A percentile compares a stretch with the other conserved stretches of the same genome.
phyloP scores from a whole-genome alignment of 2,113 vertebrate genomes.

The Echinops telfairi region DNA sequence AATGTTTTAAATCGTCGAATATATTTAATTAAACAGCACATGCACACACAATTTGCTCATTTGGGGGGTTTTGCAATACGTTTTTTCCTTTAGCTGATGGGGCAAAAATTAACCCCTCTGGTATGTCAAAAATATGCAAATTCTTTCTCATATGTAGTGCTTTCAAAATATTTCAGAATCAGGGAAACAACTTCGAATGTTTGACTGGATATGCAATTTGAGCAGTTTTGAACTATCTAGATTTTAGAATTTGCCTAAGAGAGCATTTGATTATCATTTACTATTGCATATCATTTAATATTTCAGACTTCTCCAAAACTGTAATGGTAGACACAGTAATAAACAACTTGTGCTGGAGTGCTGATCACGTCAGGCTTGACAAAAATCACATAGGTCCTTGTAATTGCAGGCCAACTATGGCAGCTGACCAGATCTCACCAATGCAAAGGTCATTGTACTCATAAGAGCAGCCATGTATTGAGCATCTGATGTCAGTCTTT shows the following conservation, averaged over 20 bases:
- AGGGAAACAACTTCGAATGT: slow-evolving; percentile 31
- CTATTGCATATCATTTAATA: neutral
- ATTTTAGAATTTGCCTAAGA: slow-evolving; percentile 32
- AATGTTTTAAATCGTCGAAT: slow-evolving; percentile 2
- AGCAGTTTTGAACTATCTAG: slow-evolving; percentile 42
- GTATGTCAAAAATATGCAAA: slow-evolving; percentile 24
- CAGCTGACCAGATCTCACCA: neutral
- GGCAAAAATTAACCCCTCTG: neutral
- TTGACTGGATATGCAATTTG: slow-evolving; percentile 22
- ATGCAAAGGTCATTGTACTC: neutral
- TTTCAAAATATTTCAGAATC: slow-evolving; percentile 18
- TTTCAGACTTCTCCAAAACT: neutral
- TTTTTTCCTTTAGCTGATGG: slow-evolving; percentile 12
- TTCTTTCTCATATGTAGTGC: slow-evolving; percentile 18
- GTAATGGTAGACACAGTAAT: neutral
- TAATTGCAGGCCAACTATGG: neutral
- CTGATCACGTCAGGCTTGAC: neutral
- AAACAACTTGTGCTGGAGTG: neutral
- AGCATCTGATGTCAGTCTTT: neutral
- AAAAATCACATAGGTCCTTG: slow-evolving; percentile 5
- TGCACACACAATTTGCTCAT: neutral
- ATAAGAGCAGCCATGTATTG: neutral
- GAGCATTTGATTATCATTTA: neutral
- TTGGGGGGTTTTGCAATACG: neutral
- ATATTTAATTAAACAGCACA: slow-evolving; percentile 29